Percentiles rank a stretch among this genome's conserved stretches.
phyloP scores from a whole-genome alignment of 2,888 invertebrate species.

The Busseola fusca region DNA sequence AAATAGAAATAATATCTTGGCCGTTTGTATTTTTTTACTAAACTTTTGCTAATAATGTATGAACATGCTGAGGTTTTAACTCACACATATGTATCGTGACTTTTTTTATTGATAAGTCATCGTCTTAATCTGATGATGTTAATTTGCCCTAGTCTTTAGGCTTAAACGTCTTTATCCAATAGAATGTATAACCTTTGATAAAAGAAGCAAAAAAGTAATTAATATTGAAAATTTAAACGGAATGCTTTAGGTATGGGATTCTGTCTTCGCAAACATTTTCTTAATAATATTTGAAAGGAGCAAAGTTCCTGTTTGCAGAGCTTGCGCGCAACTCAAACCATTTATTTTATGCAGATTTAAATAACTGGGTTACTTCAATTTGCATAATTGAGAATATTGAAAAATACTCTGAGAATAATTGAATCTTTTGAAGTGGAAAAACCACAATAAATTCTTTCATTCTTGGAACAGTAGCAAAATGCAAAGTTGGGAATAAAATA shows the following conservation, averaged over 20 bases:
- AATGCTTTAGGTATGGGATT: background rate
- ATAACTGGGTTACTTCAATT: slow-evolving; percentile 43
- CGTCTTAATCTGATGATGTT: background rate
- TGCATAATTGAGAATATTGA: slow-evolving; percentile 48
- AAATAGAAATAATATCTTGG: background rate
- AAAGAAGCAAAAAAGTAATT: background rate
- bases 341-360: slow-evolving; percentile 45
- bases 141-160: background rate
- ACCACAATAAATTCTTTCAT: background rate
- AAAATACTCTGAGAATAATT: slow-evolving; percentile 31
- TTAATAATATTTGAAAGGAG: slow-evolving; percentile 36
- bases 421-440: slow-evolving; percentile 16
- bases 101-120: background rate
- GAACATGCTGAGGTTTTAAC: too few relatives aligned
- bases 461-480: background rate
- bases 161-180: background rate
- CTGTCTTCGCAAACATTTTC: slow-evolving; percentile 29
- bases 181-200: too few relatives aligned
- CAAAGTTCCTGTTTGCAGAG: slow-evolving; percentile 32
- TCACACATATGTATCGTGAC: too few relatives aligned
- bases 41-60: background rate
- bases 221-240: slow-evolving; percentile 1
- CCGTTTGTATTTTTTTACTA: background rate
- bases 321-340: slow-evolving; percentile 20
- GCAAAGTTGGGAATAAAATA: slow-evolving; percentile 6